Percentiles rank a stretch among this genome's conserved stretches.
These are phyloP conservation scores for Agraylea sexmaculata DNA, from an alignment of 1,140 invertebrate genomes.

Conservation along the genomic window DNA sequence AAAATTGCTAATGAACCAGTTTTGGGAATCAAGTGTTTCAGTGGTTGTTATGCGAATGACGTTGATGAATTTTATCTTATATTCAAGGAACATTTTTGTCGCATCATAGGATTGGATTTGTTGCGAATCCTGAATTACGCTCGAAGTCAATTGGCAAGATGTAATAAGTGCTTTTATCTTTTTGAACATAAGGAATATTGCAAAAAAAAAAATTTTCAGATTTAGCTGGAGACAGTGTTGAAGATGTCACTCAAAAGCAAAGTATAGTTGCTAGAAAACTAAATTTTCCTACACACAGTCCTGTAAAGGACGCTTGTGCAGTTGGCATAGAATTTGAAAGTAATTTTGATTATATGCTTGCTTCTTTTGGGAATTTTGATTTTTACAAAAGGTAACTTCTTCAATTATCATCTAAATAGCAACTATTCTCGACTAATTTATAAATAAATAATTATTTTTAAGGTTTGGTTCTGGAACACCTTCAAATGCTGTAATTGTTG, in stretches of 20 bases:
- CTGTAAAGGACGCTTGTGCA: constrained; percentile 65
- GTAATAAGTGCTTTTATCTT: too few relatives aligned
- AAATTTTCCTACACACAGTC: constrained; percentile 64
- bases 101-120: constrained; percentile 72
- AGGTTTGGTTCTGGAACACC: constrained; percentile 63
- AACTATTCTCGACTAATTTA: background rate
- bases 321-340: constrained; percentile 63
- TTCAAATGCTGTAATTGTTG: constrained; percentile 64
- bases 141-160: constrained; percentile 70
- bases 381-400: constrained; percentile 47
- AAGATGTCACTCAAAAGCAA: constrained; percentile 35
- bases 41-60: constrained; percentile 47
- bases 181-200: too few relatives aligned
- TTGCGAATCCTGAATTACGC: constrained; percentile 69
- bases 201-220: too few relatives aligned
- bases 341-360: constrained; percentile 77
- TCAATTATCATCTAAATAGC: background rate
- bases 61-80: constrained; percentile 77
- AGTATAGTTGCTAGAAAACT: constrained; percentile 65
- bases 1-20: constrained; percentile 75
- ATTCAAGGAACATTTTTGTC: constrained; percentile 63
- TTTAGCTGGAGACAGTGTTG: constrained; percentile 55
- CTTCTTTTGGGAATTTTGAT: constrained; percentile 67
- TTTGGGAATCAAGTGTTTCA: constrained; percentile 69
- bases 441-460: constrained; percentile 18